These are phyloP conservation scores for Leucozona laternaria DNA, from an alignment of 2,888 invertebrate genomes.

Conservation along the genomic window DNA sequence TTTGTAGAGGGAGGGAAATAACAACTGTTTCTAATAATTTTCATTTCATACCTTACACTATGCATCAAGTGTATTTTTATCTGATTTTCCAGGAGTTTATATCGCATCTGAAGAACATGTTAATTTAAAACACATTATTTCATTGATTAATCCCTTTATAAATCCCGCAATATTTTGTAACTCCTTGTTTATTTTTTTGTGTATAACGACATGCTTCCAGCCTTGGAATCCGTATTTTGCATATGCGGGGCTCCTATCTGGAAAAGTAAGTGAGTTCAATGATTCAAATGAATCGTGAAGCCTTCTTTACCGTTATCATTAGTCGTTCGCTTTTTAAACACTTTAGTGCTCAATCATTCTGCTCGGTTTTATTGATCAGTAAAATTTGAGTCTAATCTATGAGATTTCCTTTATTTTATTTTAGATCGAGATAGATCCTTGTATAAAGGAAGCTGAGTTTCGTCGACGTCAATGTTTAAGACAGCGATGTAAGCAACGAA, in stretches of 20 bases:
- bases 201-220: conserved; percentile 71
- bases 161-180: not conserved
- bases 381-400: not conserved
- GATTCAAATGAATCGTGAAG: conserved; percentile 32
- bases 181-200: conserved; percentile 35
- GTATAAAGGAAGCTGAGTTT: conserved; percentile 82
- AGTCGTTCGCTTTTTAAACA: conserved; percentile 46
- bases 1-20: no score
- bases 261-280: conserved; percentile 78
- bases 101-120: no score
- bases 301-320: conserved; percentile 56
- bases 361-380: not conserved
- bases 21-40: no score
- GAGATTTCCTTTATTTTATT: conserved; percentile 7
- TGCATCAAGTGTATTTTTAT: no score
- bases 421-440: conserved; percentile 84
- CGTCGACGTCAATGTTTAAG: conserved; percentile 90
- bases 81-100: no score
- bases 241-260: conserved; percentile 83
- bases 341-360: conserved; percentile 35
- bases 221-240: conserved; percentile 85
- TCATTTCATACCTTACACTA: no score
- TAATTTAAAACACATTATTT: no score
- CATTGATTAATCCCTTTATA: not conserved
- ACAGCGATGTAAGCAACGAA: conserved; percentile 84